Percentiles rank a stretch among this genome's conserved stretches.
phyloP scores from a whole-genome alignment of 2,797 vertebrate genomes.

The Rhinophrynus dorsalis region DNA sequence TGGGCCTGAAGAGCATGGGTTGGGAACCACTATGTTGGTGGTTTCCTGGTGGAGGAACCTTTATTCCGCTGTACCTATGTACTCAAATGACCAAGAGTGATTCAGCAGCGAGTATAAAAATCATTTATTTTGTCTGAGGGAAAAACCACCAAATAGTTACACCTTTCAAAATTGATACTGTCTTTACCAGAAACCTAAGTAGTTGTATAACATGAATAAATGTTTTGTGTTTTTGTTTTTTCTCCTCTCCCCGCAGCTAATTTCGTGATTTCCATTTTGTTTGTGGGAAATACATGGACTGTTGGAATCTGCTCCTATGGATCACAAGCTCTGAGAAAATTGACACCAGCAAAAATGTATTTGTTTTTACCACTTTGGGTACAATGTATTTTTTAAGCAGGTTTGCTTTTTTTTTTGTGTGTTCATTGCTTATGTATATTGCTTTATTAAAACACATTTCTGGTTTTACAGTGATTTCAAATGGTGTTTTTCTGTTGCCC shows the following conservation, averaged over 20 bases:
- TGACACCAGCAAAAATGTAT: conserved; percentile 76
- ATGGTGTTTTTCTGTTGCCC: neutral
- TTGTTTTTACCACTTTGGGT: conserved; percentile 60
- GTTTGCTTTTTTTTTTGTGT: conserved; percentile 60
- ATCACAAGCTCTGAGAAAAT: conserved; percentile 66
- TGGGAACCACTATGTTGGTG: no score
- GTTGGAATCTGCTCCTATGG: conserved; percentile 56
- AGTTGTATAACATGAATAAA: no score
- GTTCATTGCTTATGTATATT: conserved; percentile 67
- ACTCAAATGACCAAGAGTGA: no score
- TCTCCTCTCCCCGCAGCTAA: conserved; percentile 63
- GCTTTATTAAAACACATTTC: conserved; percentile 36
- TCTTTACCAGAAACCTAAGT: no score
- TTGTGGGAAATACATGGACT: conserved; percentile 57
- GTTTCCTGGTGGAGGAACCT: no score
- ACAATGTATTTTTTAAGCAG: conserved; percentile 60
- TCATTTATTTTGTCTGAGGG: no score
- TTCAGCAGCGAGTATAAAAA: no score
- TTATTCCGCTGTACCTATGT: no score
- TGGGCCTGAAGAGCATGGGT: no score
- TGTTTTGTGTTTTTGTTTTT: conserved; percentile 50
- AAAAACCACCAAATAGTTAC: no score
- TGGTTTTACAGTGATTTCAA: conserved; percentile 21
- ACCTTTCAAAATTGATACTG: no score
- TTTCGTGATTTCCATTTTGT: conserved; percentile 68